Evolutionary conservation across 2,113 vertebrate genomes (phyloP).

Genomic region (Neodontobutis hainanensis): DNA sequence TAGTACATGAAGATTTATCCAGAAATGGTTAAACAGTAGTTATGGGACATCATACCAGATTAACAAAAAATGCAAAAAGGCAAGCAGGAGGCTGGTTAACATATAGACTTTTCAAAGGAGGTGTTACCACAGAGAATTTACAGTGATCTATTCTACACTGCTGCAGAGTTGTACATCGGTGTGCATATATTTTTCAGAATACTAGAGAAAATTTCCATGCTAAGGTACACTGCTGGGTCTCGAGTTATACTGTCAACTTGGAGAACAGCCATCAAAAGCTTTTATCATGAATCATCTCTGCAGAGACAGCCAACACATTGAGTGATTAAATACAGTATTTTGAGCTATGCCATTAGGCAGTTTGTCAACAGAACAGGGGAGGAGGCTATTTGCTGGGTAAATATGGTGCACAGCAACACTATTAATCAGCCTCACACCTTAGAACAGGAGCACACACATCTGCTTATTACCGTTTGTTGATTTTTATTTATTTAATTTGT

Average conservation of each 20-base stretch:
- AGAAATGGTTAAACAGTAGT: slow-evolving; percentile 13
- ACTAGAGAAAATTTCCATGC: slow-evolving; percentile 46
- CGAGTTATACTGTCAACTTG: slow-evolving; percentile 42
- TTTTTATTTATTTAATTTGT: slow-evolving; percentile 60
- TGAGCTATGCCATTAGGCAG: slow-evolving; percentile 33
- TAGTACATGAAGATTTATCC: slow-evolving; percentile 9
- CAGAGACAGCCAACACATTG: slow-evolving; percentile 31
- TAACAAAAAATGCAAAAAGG: slow-evolving; percentile 48
- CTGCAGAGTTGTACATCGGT: slow-evolving; percentile 46
- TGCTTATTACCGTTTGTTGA: slow-evolving; percentile 63
- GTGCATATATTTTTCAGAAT: slow-evolving; percentile 35
- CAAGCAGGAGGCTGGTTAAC: slow-evolving; percentile 20
- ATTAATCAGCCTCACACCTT: slow-evolving; percentile 64
- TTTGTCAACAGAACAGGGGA: slow-evolving; percentile 31
- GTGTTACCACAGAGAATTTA: slow-evolving; percentile 48
- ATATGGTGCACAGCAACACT: slow-evolving; percentile 43
- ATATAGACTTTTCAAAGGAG: slow-evolving; percentile 37
- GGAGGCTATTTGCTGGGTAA: slow-evolving; percentile 40
- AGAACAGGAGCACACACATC: slow-evolving; percentile 65
- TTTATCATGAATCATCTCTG: slow-evolving; percentile 36
- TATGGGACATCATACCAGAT: slow-evolving; percentile 12
- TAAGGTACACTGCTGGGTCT: slow-evolving; percentile 28
- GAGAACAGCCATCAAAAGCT: slow-evolving; percentile 49
- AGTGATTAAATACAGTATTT: slow-evolving; percentile 39
- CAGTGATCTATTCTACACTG: slow-evolving; percentile 43